These are phyloP conservation scores for Berghia stephanieae DNA, from an alignment of 1,140 invertebrate genomes.

Conservation along the genomic window DNA sequence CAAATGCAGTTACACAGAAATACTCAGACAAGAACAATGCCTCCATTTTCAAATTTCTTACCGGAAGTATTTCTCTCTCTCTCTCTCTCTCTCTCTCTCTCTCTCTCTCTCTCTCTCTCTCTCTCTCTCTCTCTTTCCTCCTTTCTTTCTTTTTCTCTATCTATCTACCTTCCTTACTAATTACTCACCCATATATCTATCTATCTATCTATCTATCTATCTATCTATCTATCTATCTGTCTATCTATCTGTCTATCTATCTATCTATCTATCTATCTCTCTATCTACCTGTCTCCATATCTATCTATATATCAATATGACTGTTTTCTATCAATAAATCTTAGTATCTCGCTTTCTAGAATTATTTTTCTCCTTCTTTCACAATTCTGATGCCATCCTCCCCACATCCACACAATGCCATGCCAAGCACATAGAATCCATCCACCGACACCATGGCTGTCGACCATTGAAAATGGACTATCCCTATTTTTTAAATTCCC, in stretches of 20 bases:
- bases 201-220: neutral
- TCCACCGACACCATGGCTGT: neutral
- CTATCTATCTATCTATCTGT: neutral
- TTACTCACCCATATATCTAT: conserved; percentile 6
- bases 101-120: neutral
- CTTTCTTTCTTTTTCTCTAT: neutral
- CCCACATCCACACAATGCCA: too few species aligned
- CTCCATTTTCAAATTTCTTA: neutral
- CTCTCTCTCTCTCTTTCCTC: conserved; percentile 21
- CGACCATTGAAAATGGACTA: neutral
- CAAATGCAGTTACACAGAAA: too few species aligned
- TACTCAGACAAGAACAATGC: too few species aligned
- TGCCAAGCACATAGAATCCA: too few species aligned
- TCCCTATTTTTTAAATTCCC: neutral
- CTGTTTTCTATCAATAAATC: too few species aligned
- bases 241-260: neutral
- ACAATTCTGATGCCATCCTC: too few species aligned
- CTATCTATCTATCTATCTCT: neutral
- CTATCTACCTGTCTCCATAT: neutral
- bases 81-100: neutral
- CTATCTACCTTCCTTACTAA: neutral
- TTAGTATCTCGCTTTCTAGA: too few species aligned
- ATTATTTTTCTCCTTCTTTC: too few species aligned
- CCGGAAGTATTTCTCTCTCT: neutral
- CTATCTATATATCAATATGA: too few species aligned